phyloP scores from a whole-genome alignment of 1,140 invertebrate genomes.

The Agraylea sexmaculata region DNA sequence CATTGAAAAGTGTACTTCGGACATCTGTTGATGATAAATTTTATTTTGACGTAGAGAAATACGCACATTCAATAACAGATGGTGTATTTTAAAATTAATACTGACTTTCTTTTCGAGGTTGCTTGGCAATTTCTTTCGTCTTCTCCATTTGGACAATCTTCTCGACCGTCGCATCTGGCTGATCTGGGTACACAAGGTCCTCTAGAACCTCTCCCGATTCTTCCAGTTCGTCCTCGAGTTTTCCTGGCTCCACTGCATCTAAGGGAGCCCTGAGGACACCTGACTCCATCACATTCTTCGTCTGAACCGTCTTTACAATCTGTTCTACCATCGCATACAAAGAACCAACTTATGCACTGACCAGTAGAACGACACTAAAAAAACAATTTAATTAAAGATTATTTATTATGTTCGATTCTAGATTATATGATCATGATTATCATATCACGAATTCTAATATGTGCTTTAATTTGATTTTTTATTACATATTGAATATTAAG shows the following conservation, averaged over 20 bases:
- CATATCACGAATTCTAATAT: too few relatives aligned
- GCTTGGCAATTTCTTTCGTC: slow-evolving; percentile 65
- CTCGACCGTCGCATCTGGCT: slow-evolving; percentile 61
- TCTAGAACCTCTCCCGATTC: neutral
- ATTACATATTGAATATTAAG: too few relatives aligned
- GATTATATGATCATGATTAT: too few relatives aligned
- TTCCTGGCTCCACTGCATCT: slow-evolving; percentile 10
- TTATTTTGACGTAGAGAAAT: neutral
- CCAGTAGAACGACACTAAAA: slow-evolving; percentile 66
- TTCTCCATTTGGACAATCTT: slow-evolving; percentile 67
- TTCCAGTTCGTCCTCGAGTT: slow-evolving; percentile 8
- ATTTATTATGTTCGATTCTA: too few relatives aligned
- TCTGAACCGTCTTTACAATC: slow-evolving; percentile 80
- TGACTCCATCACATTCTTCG: slow-evolving; percentile 51
- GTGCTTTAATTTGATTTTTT: too few relatives aligned
- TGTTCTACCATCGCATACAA: slow-evolving; percentile 83
- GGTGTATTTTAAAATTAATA: slow-evolving; percentile 15
- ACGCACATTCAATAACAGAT: neutral
- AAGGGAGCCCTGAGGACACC: slow-evolving; percentile 24
- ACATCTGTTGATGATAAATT: slow-evolving; percentile 36
- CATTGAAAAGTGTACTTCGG: slow-evolving; percentile 73
- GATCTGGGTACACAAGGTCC: slow-evolving; percentile 60
- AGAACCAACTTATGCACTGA: slow-evolving; percentile 80
- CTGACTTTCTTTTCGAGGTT: slow-evolving; percentile 41
- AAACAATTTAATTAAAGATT: too few relatives aligned